These are phyloP conservation scores for Proteles cristata DNA, from an alignment of 2,113 vertebrate genomes.

Conservation along the genomic window DNA sequence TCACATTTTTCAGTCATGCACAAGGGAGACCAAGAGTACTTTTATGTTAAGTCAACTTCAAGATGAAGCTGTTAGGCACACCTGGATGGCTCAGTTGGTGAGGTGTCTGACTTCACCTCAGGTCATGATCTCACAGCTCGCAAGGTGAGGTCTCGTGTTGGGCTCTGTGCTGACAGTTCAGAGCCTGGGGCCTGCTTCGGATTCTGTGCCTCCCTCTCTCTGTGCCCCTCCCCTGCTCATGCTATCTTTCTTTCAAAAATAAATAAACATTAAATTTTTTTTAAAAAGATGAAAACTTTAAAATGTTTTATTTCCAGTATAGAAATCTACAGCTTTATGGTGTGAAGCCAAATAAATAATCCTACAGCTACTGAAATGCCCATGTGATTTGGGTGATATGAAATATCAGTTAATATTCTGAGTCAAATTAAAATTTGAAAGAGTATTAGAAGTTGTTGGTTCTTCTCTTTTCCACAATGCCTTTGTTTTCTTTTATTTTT, in stretches of 20 bases:
- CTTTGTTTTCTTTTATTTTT: background rate
- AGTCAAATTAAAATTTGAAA: slow-evolving; percentile 37
- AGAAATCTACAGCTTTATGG: background rate
- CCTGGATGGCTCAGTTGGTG: too few relatives aligned
- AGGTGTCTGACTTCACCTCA: too few relatives aligned
- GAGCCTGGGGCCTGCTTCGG: too few relatives aligned
- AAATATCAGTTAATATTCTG: slow-evolving; percentile 41
- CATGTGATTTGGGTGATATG: background rate
- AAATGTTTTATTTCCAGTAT: background rate
- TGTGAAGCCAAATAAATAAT: background rate
- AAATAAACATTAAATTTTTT: too few relatives aligned
- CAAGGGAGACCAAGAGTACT: background rate
- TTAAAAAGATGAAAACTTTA: background rate
- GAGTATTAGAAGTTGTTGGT: background rate
- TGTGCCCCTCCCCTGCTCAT: too few relatives aligned
- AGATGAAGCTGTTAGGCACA: background rate
- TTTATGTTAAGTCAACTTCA: background rate
- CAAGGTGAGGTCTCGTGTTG: too few relatives aligned
- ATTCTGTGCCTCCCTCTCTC: too few relatives aligned
- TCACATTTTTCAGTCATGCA: background rate
- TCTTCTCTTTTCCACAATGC: background rate
- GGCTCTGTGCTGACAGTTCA: too few relatives aligned
- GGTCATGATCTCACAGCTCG: too few relatives aligned
- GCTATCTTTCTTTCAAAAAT: too few relatives aligned
- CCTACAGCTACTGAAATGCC: background rate